A percentile compares a stretch with the other conserved stretches of the same genome.
Evolutionary conservation across 2,888 invertebrate genomes (phyloP).

Genomic region (Zygogramma bicolorata): DNA sequence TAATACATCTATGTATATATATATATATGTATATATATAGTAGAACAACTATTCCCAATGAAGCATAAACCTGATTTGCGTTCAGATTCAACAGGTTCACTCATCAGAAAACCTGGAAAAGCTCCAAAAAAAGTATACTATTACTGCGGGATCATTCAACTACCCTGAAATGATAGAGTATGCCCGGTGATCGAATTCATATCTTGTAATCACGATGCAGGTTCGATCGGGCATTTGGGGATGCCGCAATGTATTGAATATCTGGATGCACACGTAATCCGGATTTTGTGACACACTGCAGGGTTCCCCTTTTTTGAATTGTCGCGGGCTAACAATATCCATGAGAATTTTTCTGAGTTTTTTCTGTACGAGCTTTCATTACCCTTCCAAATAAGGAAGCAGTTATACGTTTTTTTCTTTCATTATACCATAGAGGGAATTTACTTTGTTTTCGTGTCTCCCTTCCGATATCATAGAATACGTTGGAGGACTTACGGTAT

Average conservation of each 20-base stretch:
- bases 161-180: neutral
- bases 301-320: neutral
- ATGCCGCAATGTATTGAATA: slow-evolving; percentile 46
- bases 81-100: too few relatives aligned
- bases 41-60: neutral
- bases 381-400: neutral
- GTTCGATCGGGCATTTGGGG: slow-evolving; percentile 44
- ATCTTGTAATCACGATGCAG: neutral
- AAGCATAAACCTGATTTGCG: neutral
- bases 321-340: neutral
- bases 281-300: slow-evolving; percentile 21
- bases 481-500: neutral
- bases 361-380: neutral
- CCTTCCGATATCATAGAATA: neutral
- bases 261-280: slow-evolving; percentile 47
- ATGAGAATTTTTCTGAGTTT: neutral
- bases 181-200: neutral
- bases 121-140: too few relatives aligned
- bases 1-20: neutral
- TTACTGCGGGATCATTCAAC: neutral
- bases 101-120: too few relatives aligned
- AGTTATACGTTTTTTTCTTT: neutral
- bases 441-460: neutral
- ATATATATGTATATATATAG: neutral
- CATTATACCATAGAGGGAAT: neutral